A percentile compares a stretch with the other conserved stretches of the same genome.
Evolutionary conservation across 2,797 vertebrate species (phyloP).

Genomic region (Calcarius lapponicus): DNA sequence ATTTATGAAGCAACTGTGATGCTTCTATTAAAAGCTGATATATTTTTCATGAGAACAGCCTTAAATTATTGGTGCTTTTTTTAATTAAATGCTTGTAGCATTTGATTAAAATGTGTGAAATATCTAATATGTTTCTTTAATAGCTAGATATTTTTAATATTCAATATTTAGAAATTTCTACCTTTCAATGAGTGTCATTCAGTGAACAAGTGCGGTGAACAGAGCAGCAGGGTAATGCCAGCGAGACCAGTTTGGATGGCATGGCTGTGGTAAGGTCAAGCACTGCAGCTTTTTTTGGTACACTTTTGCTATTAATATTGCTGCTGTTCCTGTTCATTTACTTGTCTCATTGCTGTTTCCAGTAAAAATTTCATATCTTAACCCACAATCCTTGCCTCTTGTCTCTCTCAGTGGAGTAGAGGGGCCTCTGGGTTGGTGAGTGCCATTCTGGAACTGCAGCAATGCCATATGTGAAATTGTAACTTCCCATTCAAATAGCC

Average conservation of each 20-base stretch:
- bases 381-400: too few relatives aligned
- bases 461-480: not conserved
- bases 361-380: not conserved
- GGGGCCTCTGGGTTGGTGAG: not conserved
- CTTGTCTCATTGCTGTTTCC: not conserved
- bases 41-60: not conserved
- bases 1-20: not conserved
- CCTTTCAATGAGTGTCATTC: not conserved
- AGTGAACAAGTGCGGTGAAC: not conserved
- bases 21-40: not conserved
- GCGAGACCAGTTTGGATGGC: not conserved
- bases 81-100: not conserved
- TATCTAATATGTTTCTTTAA: not conserved
- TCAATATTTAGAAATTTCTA: not conserved
- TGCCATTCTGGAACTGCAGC: not conserved
- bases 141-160: not conserved
- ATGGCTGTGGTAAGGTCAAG: not conserved
- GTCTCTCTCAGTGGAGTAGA: rapidly evolving
- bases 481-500: not conserved
- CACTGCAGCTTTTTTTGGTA: not conserved
- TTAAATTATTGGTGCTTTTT: not conserved
- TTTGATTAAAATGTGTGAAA: constrained; percentile 8
- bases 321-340: not conserved
- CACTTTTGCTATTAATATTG: not conserved
- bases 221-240: not conserved